Conservation (phyloP, 2,797 vertebrate species). For the Manis javanica region DNA sequence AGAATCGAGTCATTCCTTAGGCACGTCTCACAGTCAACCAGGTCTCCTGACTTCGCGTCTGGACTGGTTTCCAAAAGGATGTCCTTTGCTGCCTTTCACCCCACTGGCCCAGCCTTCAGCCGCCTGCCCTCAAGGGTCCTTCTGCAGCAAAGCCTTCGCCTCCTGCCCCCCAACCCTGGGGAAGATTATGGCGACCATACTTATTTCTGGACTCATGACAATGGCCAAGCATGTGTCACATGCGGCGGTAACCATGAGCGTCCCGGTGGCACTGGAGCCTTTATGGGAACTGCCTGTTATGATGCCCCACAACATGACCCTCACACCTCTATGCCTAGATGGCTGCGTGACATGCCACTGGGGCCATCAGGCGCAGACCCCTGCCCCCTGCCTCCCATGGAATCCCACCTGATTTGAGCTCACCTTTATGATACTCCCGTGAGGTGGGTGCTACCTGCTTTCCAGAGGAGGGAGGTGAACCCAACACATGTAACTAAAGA, state of each 20-base stretch:
- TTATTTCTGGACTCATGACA: accelerated
- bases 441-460: no score
- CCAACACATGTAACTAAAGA: not conserved
- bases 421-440: not conserved
- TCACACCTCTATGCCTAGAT: no score
- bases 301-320: accelerated
- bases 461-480: not conserved
- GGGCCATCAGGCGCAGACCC: no score
- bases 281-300: accelerated
- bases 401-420: not conserved
- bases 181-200: not conserved
- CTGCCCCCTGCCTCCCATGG: not conserved
- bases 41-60: accelerated
- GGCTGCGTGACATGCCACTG: accelerated
- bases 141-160: accelerated
- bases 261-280: accelerated
- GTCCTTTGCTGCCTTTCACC: no score
- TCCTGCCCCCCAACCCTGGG: not conserved
- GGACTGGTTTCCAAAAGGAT: accelerated
- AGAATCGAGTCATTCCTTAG: no score
- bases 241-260: accelerated
- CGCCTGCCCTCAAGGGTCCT: not conserved
- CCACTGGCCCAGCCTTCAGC: not conserved
- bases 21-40: not conserved
- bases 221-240: not conserved